These are phyloP conservation scores for Laupala kohalensis DNA, from an alignment of 1,140 invertebrate species.

Conservation along the genomic window DNA sequence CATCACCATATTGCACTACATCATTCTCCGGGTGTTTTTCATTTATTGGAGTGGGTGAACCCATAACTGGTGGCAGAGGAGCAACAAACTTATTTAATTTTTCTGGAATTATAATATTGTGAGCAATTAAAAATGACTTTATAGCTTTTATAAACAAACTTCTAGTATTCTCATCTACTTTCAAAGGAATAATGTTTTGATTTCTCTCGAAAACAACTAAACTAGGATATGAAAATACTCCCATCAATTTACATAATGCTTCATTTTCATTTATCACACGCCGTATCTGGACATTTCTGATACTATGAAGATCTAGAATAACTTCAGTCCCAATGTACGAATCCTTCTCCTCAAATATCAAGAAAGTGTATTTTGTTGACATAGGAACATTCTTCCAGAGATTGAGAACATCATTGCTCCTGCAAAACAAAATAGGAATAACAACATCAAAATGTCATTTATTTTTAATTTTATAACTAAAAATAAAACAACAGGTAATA, in stretches of 20 bases:
- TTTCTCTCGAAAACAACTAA: conserved; percentile 32
- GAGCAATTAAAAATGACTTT: conserved; percentile 31
- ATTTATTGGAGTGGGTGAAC: background rate
- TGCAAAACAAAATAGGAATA: conserved; percentile 15
- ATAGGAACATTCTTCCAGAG: conserved; percentile 33
- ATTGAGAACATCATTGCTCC: conserved; percentile 20
- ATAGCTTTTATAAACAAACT: conserved; percentile 27
- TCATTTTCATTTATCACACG: conserved; percentile 39
- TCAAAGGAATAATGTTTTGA: conserved; percentile 5
- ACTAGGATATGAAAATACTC: conserved; percentile 36
- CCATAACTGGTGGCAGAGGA: background rate
- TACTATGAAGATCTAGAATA: conserved; percentile 43
- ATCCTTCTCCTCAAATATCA: conserved; percentile 44
- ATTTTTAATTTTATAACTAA: too few species aligned
- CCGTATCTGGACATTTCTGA: conserved; percentile 36
- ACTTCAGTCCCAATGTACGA: conserved; percentile 33
- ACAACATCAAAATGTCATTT: too few species aligned
- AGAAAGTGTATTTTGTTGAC: conserved; percentile 32
- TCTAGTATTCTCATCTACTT: conserved; percentile 17
- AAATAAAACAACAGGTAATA: too few species aligned
- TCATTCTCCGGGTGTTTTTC: conserved; percentile 19
- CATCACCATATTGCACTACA: conserved; percentile 27
- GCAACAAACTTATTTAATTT: background rate
- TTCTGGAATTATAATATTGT: conserved; percentile 8
- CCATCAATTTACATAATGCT: conserved; percentile 29